Conservation (phyloP, 2,113 vertebrate genomes). For the Acrocephalus arundinaceus region DNA sequence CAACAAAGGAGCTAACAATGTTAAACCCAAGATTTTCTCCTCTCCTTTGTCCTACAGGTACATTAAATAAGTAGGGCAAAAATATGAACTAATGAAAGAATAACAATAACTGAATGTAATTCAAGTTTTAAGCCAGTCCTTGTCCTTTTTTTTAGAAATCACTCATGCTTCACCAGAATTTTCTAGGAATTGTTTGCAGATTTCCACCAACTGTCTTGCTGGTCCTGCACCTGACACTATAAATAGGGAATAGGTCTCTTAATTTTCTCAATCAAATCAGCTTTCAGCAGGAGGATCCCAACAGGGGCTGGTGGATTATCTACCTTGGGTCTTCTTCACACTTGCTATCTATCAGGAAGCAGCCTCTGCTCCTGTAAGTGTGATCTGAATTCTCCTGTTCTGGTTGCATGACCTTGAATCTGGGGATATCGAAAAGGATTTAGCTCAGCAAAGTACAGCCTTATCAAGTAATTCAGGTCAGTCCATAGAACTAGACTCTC, state of each 20-base stretch:
- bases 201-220: neutral
- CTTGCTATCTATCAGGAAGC: neutral
- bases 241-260: neutral
- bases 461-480: neutral
- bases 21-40: neutral
- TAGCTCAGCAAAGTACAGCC: neutral
- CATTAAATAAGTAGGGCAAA: neutral
- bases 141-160: neutral
- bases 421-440: neutral
- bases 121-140: neutral
- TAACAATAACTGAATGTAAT: neutral
- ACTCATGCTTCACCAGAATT: neutral
- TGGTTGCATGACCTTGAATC: neutral
- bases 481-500: neutral
- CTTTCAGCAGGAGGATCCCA: neutral
- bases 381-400: neutral
- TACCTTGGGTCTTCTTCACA: neutral
- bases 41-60: neutral
- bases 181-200: neutral
- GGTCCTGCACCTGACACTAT: fast-evolving
- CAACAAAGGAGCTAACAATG: neutral
- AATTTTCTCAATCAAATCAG: neutral
- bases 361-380: neutral
- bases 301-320: neutral
- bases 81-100: neutral